These are phyloP conservation scores for Temnothorax ravouxi DNA, from an alignment of 2,888 invertebrate genomes.

Conservation along the genomic window DNA sequence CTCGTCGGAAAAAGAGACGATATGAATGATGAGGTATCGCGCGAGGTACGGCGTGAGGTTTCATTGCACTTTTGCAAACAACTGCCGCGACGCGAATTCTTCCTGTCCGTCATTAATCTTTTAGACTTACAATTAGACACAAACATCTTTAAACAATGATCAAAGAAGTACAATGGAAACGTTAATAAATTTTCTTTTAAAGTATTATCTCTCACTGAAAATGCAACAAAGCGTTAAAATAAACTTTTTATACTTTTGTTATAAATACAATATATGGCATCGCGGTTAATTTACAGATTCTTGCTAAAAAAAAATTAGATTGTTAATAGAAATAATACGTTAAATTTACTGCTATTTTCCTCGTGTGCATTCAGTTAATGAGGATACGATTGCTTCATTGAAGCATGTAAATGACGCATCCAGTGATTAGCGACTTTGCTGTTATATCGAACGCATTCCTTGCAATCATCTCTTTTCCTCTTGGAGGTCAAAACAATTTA, in stretches of 20 bases:
- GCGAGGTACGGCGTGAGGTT: background rate
- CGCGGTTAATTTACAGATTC: background rate
- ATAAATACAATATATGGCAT: background rate
- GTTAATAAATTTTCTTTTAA: background rate
- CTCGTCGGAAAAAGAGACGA: conserved; percentile 52
- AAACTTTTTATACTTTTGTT: background rate
- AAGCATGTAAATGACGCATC: background rate
- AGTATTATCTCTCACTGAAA: background rate
- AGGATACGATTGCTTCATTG: background rate
- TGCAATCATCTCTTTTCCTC: background rate
- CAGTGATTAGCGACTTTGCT: background rate
- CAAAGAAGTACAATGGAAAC: background rate
- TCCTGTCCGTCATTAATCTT: background rate
- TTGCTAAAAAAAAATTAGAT: background rate
- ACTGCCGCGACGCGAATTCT: background rate
- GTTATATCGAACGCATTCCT: background rate
- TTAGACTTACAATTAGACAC: background rate
- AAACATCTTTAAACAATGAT: background rate
- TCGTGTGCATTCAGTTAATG: background rate
- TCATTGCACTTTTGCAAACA: conserved; percentile 1
- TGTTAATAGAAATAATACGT: background rate
- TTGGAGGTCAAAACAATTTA: background rate
- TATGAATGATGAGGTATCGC: conserved; percentile 4
- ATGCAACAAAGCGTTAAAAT: background rate
- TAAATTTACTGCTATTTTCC: background rate